phyloP scores from a whole-genome alignment of 2,888 invertebrate genomes.

The Pomacea canaliculata region DNA sequence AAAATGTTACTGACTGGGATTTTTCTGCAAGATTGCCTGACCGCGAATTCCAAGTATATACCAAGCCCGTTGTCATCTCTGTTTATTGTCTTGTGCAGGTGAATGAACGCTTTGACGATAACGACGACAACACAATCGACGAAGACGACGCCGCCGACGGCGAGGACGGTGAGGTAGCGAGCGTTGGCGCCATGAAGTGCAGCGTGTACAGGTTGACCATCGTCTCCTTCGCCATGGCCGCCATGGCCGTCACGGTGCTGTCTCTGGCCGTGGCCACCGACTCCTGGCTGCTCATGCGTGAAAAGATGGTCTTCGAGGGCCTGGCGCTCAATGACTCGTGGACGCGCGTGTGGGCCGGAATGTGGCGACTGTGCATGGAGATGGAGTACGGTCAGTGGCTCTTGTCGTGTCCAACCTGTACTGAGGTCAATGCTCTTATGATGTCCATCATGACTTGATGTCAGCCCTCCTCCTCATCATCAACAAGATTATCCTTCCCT shows the following conservation, averaged over 20 bases:
- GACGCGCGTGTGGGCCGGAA: slow-evolving; percentile 30
- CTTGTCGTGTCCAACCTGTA: neutral
- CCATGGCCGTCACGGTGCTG: slow-evolving; percentile 35
- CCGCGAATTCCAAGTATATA: too few relatives aligned
- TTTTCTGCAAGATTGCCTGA: too few relatives aligned
- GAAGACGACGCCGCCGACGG: too few relatives aligned
- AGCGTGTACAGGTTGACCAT: slow-evolving; percentile 35
- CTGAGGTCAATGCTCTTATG: too few relatives aligned
- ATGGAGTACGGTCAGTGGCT: slow-evolving; percentile 24
- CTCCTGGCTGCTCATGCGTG: slow-evolving; percentile 36
- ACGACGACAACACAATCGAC: too few relatives aligned
- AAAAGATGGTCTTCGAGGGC: slow-evolving; percentile 8
- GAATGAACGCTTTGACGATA: too few relatives aligned
- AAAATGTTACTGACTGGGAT: too few relatives aligned
- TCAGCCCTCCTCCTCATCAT: too few relatives aligned
- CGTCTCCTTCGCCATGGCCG: slow-evolving; percentile 35
- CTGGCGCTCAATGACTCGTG: slow-evolving; percentile 16
- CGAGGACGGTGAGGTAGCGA: neutral
- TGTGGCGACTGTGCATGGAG: slow-evolving; percentile 34
- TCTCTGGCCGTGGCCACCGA: slow-evolving; percentile 38
- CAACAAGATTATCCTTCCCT: too few relatives aligned
- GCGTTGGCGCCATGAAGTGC: slow-evolving; percentile 29
- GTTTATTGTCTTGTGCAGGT: too few relatives aligned
- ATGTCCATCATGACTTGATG: too few relatives aligned
- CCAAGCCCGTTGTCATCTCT: too few relatives aligned